Base-by-base conservation (phyloP, 2,113 vertebrate genomes). In the Caranx ignobilis region DNA sequence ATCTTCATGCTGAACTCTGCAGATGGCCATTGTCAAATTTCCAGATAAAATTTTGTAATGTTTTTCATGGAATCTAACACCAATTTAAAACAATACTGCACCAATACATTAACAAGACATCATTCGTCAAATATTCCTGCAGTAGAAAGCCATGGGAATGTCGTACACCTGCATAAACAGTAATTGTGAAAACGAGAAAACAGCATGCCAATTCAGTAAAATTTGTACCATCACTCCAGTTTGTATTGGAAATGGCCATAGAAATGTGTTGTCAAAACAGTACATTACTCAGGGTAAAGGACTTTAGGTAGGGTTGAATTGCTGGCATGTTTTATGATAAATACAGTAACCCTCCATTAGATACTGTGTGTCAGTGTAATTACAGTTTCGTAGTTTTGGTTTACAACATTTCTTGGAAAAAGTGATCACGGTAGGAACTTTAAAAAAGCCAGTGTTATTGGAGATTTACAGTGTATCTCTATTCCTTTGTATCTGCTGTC, bases 191-290 rank as follows among this genome's bases (percentile, higher is more conserved):
- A 57, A 71, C 75, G 41, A 39, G 21, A 73, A 81, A 84, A 65
- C 19, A 68, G 45, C 26, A 59, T 62, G 47, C 83, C 62, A 68
- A 41, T 69, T 81, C 26, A 67, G 55, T 73, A 61, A 77, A 84
- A 77, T 75, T 61, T 76, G 43, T 45, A 39, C 32, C 31, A 74
- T 48, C 7, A n/a, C 31, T 26, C 7, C 52, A 21, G 31, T 70
- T 83, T 87, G 60, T 73, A 31, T 60, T 63, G 62, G 64, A 61
- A 77, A 82, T 73, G n/a, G 21, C 50, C 34, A 16, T 54, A 70
- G 57, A 70, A 65, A 79, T 67, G 31, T 86, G 89, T 90, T 92
- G 88, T 82, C 81, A 89, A 87, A 94, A 88, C 60, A 77, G 13
- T 47, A 60, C 75, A 61, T 72, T 45, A 55, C 78, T 87, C 79